A percentile compares a stretch with the other conserved stretches of the same genome.
These are phyloP conservation scores for Ylistrum balloti DNA, from an alignment of 1,140 invertebrate genomes.

Conservation along the genomic window DNA sequence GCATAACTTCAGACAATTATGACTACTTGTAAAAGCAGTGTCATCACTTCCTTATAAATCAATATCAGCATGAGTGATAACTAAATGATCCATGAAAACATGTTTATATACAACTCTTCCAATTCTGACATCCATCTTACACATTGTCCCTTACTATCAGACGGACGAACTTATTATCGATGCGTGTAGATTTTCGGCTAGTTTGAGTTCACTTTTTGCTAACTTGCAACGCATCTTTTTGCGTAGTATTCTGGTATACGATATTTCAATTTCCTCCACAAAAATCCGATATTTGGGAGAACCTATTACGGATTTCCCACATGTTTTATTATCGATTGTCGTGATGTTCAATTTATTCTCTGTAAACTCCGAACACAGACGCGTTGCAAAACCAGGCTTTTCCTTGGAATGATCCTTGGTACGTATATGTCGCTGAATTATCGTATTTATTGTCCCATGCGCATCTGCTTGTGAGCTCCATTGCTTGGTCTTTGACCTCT, in stretches of 20 bases:
- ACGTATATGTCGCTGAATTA: slow-evolving; percentile 67
- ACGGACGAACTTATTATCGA: neutral
- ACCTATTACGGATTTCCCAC: no score
- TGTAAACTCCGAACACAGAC: slow-evolving; percentile 79
- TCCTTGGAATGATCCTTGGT: slow-evolving; percentile 73
- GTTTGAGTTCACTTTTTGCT: neutral
- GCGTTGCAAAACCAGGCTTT: slow-evolving; percentile 76
- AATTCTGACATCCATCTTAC: neutral
- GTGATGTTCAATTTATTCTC: slow-evolving; percentile 66
- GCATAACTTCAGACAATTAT: neutral
- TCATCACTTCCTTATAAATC: neutral
- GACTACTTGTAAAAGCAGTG: neutral
- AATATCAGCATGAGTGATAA: neutral
- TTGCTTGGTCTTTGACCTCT: slow-evolving; percentile 68
- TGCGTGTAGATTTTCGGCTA: no score
- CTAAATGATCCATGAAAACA: neutral
- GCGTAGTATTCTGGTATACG: no score
- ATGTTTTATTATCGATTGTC: no score
- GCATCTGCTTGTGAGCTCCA: slow-evolving; percentile 69
- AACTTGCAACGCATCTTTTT: no score
- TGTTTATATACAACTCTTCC: neutral
- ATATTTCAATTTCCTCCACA: no score
- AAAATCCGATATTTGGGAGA: no score
- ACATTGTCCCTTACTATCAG: neutral
- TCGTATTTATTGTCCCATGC: slow-evolving; percentile 71